Conservation (phyloP, 1,140 invertebrate genomes). For the Melipona quadrifasciata region DNA sequence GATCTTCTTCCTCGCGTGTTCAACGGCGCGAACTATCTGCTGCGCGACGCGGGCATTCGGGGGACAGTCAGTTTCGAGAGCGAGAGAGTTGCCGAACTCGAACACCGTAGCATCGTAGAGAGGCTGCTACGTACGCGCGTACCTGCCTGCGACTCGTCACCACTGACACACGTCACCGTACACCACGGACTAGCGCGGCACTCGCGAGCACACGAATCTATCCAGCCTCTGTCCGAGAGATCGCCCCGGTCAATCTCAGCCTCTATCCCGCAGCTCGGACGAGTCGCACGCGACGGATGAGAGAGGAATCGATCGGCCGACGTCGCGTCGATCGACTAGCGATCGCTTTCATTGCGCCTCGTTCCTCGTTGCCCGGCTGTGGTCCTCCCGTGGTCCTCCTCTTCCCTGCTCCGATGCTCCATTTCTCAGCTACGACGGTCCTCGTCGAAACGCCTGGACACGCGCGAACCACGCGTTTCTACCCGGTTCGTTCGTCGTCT, state of each 20-base stretch:
- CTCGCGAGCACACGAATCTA: conserved; percentile 14
- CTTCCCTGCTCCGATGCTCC: neutral
- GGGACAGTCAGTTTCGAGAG: conserved; percentile 1
- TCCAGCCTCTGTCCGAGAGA: neutral
- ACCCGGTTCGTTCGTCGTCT: neutral
- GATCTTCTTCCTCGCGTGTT: neutral
- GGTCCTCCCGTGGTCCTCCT: neutral
- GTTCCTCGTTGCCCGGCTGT: neutral
- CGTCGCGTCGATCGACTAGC: conserved; percentile 9
- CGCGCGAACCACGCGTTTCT: neutral
- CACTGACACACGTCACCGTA: conserved; percentile 15
- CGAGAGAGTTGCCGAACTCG: conserved; percentile 7
- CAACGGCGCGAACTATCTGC: neutral
- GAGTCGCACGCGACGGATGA: conserved; percentile 12
- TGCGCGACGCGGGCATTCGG: neutral
- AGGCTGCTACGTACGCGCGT: neutral
- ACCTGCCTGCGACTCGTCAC: neutral
- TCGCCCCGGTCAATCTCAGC: neutral
- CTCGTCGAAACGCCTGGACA: neutral
- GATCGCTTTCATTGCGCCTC: conserved; percentile 37
- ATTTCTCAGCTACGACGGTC: neutral
- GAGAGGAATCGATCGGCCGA: neutral
- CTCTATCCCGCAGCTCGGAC: conserved; percentile 15
- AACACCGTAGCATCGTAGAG: conserved; percentile 37
- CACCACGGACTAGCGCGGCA: neutral